Percentiles rank a stretch among this genome's conserved stretches.
Conservation (phyloP, 1,140 invertebrate species). For the Ridgeia piscesae region DNA sequence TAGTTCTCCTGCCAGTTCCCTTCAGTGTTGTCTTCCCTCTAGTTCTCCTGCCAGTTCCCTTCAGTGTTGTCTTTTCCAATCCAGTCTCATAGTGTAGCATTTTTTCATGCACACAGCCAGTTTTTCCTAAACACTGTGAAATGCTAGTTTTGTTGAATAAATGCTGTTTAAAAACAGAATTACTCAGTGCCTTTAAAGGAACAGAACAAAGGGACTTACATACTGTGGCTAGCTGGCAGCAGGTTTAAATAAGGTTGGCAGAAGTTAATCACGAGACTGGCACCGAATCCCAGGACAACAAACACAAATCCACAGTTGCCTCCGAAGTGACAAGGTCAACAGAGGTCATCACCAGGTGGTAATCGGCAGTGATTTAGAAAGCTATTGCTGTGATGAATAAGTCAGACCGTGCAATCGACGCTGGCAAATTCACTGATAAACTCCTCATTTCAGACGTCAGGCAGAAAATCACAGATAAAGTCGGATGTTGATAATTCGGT, state of each 20-base stretch:
- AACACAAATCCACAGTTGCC: not conserved
- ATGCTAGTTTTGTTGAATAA: not conserved
- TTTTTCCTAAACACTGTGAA: not conserved
- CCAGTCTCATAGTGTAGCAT: too few relatives aligned
- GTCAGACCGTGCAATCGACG: not conserved
- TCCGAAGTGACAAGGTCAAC: not conserved
- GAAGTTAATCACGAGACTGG: not conserved
- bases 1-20: too few relatives aligned
- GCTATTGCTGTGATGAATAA: not conserved
- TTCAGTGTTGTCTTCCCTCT: too few relatives aligned
- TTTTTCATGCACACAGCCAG: too few relatives aligned
- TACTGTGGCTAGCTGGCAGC: not conserved
- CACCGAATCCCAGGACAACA: not conserved
- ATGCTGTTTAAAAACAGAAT: not conserved
- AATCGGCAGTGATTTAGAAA: not conserved
- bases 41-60: too few relatives aligned
- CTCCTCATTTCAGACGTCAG: not conserved
- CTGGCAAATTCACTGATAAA: not conserved
- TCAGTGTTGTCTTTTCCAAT: too few relatives aligned
- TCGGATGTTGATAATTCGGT: not conserved
- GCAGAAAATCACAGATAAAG: not conserved
- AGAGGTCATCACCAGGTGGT: not conserved
- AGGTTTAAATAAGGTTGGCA: not conserved
- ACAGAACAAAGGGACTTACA: not conserved
- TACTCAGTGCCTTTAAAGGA: not conserved